Percentiles rank a stretch among this genome's conserved stretches.
Conservation (phyloP, 2,888 invertebrate genomes). For the Calameuta idolon region DNA sequence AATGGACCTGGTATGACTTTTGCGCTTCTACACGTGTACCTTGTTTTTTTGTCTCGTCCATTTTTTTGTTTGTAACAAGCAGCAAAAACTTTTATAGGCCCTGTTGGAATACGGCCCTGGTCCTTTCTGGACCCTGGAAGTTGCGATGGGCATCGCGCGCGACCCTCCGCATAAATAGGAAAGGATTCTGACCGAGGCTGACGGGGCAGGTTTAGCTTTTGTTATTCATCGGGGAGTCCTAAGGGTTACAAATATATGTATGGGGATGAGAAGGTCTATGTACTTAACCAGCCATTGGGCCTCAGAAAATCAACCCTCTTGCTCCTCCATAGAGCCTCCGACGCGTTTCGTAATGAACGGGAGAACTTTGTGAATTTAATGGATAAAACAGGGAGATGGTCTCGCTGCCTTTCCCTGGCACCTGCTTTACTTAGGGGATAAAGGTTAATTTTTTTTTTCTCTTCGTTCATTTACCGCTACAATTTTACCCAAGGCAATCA, state of each 20-base stretch:
- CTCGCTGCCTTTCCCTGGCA: not conserved
- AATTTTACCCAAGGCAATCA: not conserved
- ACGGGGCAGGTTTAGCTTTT: not conserved
- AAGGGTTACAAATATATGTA: conserved; percentile 11
- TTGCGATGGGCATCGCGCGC: not conserved
- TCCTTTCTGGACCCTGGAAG: not conserved
- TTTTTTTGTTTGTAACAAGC: not conserved
- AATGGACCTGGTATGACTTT: too few species aligned
- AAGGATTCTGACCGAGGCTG: not conserved
- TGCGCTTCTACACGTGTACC: too few species aligned
- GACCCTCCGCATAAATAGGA: not conserved
- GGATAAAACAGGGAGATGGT: not conserved
- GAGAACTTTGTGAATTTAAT: not conserved
- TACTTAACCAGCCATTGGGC: not conserved
- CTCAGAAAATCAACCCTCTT: not conserved
- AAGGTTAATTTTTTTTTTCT: not conserved
- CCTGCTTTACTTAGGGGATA: not conserved
- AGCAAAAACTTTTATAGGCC: not conserved
- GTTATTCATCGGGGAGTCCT: conserved; percentile 9
- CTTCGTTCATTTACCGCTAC: not conserved
- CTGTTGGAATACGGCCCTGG: not conserved
- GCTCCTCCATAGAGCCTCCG: not conserved
- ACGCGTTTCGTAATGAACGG: conserved; percentile 4
- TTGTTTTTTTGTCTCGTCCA: not conserved
- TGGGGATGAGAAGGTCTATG: not conserved